Conservation (phyloP, 2,797 vertebrate genomes). For the Chaetodon trifasciatus region DNA sequence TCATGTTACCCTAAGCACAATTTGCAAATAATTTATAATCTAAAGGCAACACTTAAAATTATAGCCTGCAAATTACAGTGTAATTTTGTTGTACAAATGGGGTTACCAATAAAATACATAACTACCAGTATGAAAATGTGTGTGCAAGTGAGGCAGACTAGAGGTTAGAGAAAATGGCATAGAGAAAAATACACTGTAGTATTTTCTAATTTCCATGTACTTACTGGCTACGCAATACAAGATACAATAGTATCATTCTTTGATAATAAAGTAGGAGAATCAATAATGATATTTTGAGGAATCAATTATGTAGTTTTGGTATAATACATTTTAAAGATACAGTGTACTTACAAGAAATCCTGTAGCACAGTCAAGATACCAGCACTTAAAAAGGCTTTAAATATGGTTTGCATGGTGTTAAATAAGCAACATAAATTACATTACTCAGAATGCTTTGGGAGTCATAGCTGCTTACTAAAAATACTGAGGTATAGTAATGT, state of each 20-base stretch:
- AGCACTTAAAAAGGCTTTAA: no score
- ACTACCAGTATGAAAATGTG: neutral
- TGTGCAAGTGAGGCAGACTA: neutral
- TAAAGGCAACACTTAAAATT: neutral
- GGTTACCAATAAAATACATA: neutral
- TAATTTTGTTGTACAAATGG: conserved; percentile 7
- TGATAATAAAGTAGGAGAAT: neutral
- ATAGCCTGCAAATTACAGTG: conserved; percentile 8
- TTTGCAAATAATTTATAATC: conserved; percentile 14
- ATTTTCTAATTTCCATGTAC: neutral
- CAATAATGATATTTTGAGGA: neutral
- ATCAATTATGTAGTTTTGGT: neutral
- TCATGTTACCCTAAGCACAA: neutral
- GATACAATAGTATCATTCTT: neutral
- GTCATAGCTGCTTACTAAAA: neutral
- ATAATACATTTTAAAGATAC: neutral
- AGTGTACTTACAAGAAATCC: neutral
- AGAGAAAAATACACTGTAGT: neutral
- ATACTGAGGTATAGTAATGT: neutral
- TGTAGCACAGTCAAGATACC: no score
- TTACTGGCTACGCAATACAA: neutral
- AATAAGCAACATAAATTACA: neutral
- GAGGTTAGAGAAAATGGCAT: neutral
- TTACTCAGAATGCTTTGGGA: no score
- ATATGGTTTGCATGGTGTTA: neutral